Base-by-base conservation (phyloP, 2,113 vertebrate species). In the Hiodon alosoides region DNA sequence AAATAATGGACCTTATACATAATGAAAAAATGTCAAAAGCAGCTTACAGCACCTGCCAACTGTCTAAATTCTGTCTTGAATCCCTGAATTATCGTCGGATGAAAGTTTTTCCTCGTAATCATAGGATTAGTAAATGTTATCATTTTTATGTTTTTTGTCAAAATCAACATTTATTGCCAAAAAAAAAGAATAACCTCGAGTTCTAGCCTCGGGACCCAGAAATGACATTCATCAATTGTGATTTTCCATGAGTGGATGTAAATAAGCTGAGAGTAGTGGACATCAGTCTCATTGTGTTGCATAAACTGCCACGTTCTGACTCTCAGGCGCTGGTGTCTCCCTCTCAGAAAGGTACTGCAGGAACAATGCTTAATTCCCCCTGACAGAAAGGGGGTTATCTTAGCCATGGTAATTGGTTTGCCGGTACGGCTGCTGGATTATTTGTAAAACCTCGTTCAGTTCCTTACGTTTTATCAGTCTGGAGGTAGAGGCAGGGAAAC, bases 221-320 rank as follows among this genome's bases (percentile, higher is more conserved):
- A 83, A 85, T 88, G 89, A 87, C 90, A 87, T 90, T 86, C 89
- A 89, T 91, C 88, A 90, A 88, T 89, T 91, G 87, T 73, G 78
- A 83, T 80, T 84, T 90, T 90, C 87, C 87, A 89, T 88, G 84
- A 81, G 82, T 31, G 87, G 86, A 91, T 90, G 86, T 85, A 89
- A 86, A 90, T 90, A 71, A 85, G 86, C 80, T 76, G 80, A 85
- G 85, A 88, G 83, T 85, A 86, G 89, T 89, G 89, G 91, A 90
- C 88, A 83, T 86, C 86, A 87, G 31, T 31, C 31, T 31, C 31
- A 31, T 31, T 31, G 87, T 88, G 90, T 85, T 86, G 87, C 88
- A 89, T 87, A 88, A 87, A 86, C 3, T 16, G 66, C 46, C 9
- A 51, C 6, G 52, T n/a, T 9, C 3, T 84, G 83, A 84, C 86